Base-by-base conservation (phyloP, 2,113 vertebrate genomes). In the Cacatua alba region DNA sequence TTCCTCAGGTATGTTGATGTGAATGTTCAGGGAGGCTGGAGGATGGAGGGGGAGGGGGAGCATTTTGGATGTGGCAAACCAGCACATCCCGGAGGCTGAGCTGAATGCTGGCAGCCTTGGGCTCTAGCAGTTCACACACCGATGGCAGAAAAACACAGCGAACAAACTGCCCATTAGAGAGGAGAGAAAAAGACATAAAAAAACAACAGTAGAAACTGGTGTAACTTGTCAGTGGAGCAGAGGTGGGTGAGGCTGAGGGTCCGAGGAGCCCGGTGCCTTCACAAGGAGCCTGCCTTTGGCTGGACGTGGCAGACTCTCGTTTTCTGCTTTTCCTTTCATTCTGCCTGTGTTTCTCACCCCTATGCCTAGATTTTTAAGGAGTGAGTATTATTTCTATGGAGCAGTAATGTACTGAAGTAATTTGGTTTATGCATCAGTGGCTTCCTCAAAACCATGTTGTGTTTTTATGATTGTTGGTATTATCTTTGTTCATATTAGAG, bases 1-100 rank as follows among this genome's bases (percentile, higher is more conserved):
- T 8, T 25, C 31, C 39, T 49, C 1, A 2, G 48, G 14, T 8
- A 2, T 0, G 60, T 1, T 3, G 44, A 1, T 26, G 6, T 1
- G 41, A 6, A 4, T 1, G 13, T 14, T 5, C 13, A 16, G 48
- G 23, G 57, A 13, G 24, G 21, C 15, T 52, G 20, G 55, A 59
- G 55, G 55, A 23, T 2, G 26, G 25, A 51, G 25, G 14, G 49
- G 13, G 4, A 5, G 0, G 4, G 6, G 51, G 46, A 15, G 39
- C 3, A 1, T 11, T 75, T 13, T 0, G 25, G 62, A 0, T 2
- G 0, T 4, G 10, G 69, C 52, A 49, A 23, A 62, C 6, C 53
- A 31, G 76, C 55, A 25, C 62, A 17, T 8, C 29, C 39, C 44
- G 4, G 7, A 25, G 70, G 70, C 53, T 37, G 39, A 46, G 74